Conservation (phyloP, 2,888 invertebrate genomes). For the Rotaria macrura region DNA sequence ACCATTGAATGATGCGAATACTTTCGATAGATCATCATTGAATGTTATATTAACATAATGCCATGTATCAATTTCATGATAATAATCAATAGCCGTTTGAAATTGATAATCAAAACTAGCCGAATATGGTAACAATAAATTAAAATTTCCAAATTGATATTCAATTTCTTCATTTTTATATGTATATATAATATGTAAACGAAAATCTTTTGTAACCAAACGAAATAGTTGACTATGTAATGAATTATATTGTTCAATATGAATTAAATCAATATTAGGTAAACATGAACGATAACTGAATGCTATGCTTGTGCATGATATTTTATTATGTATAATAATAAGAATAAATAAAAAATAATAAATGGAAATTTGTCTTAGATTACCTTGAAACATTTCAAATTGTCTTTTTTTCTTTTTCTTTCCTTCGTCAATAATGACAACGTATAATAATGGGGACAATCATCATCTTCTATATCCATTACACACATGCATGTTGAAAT, state of each 20-base stretch:
- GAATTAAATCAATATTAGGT: neutral
- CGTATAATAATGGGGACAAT: neutral
- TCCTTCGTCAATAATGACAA: conserved; percentile 6
- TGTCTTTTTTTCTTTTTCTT: neutral
- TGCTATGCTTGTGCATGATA: neutral
- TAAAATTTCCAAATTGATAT: neutral
- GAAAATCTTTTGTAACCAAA: neutral
- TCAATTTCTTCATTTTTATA: neutral
- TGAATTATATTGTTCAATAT: neutral
- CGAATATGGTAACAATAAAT: neutral
- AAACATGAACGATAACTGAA: conserved; percentile 4
- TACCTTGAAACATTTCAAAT: conserved; percentile 1
- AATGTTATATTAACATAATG: neutral
- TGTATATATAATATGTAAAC: neutral
- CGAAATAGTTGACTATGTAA: neutral
- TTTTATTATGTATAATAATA: neutral
- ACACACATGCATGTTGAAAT: neutral
- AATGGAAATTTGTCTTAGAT: neutral
- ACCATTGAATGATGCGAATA: neutral
- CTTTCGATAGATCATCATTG: neutral
- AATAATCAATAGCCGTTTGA: conserved; percentile 11
- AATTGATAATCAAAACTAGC: neutral
- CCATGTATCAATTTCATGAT: neutral
- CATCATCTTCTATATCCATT: neutral
- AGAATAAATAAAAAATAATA: neutral